phyloP scores from a whole-genome alignment of 2,888 invertebrate species.

The Phyto melanocephala region DNA sequence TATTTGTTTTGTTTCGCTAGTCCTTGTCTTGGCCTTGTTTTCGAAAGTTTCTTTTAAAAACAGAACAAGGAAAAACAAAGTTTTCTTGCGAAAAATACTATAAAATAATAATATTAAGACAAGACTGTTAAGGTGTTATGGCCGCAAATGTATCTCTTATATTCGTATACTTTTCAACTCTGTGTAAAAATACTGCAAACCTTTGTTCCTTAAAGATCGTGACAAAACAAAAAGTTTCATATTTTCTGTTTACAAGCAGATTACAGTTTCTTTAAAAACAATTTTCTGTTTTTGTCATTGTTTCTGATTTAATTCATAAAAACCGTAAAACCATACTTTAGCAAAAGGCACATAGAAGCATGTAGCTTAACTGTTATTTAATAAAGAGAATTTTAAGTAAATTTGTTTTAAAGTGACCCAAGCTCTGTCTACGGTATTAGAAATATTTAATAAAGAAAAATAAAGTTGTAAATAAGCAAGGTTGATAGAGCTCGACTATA shows the following conservation, averaged over 20 bases:
- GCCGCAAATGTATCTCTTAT: constrained; percentile 14
- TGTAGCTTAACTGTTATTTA: constrained; percentile 18
- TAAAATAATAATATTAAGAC: background rate
- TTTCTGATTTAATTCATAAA: background rate
- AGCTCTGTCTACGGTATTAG: no score
- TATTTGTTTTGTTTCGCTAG: constrained; percentile 10
- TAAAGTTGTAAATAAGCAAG: no score
- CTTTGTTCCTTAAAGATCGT: background rate
- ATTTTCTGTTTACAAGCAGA: background rate
- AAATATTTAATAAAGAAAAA: no score
- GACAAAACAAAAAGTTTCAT: constrained; percentile 16
- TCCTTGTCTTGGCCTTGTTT: constrained; percentile 40
- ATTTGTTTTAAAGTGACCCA: no score
- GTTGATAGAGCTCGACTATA: no score
- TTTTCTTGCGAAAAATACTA: constrained; percentile 9
- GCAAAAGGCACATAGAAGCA: background rate
- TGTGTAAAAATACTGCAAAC: constrained; percentile 30
- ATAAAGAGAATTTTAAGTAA: constrained; percentile 37
- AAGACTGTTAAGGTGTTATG: constrained; percentile 29
- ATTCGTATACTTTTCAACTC: constrained; percentile 7
- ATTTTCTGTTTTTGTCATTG: background rate
- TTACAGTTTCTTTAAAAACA: constrained; percentile 23
- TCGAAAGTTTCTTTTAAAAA: constrained; percentile 25
- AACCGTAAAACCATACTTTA: background rate
- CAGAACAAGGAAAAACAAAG: background rate